Base-by-base conservation (phyloP, 2,888 invertebrate species). In the Noctua janthina region DNA sequence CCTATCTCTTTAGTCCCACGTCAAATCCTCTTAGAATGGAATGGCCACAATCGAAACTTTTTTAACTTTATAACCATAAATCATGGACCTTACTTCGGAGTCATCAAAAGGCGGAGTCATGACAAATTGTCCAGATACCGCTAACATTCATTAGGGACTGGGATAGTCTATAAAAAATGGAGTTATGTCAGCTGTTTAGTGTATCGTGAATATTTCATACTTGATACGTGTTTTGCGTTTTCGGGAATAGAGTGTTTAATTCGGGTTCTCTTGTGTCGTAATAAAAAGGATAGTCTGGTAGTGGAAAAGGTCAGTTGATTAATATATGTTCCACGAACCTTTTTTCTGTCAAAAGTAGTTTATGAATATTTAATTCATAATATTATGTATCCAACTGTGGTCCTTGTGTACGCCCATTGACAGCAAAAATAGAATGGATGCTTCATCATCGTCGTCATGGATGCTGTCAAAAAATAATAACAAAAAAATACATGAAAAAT, bases 51-150 rank as follows among this genome's bases (percentile, higher is more conserved):
- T 86, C 79, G 64, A 84, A 84, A 88, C 79, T 87, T 87, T 88
- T 76, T 72, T 67, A 85, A 88, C 76, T 84, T 84, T 49, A 39
- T 20, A 64, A 66, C 74, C 80, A 88, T 87, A 83, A 88, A 88
- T 89, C 78, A 89, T 68, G 69, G 70, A 23, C 54, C 59, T 69
- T 76, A 87, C 78, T 87, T 78, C 70, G 35, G 70, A 71, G 76
- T 89, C 79, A 79, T 82, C 87, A 81, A 81, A 81, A 79, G 76
- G 35, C 46, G 74, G 49, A 72, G 73, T 68, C 83, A 82, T 87
- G 85, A 85, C 85, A 87, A 85, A 88, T 87, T 87, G 85, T 78
- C 59, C 71, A 81, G 85, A 87, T 89, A 83, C 78, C 77, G 72
- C 59, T 39, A 70, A 62, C 77, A 74, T 78, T 81, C 39, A 70